phyloP scores from a whole-genome alignment of 2,797 vertebrate genomes.

The Danio aesculapii region DNA sequence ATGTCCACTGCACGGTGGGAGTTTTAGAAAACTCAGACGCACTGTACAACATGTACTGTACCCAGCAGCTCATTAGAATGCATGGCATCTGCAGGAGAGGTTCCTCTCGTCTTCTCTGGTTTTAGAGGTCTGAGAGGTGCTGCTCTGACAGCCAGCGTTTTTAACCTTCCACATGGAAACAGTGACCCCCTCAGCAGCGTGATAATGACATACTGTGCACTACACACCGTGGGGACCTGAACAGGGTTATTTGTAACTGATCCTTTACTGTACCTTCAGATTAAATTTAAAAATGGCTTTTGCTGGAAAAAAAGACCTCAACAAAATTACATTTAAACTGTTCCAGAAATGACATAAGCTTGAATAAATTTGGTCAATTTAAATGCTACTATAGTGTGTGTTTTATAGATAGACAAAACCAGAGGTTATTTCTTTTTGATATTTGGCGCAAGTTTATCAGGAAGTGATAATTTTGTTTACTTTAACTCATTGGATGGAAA shows the following conservation, averaged over 20 bases:
- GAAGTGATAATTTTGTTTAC: too few relatives aligned
- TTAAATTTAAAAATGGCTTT: neutral
- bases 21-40: neutral
- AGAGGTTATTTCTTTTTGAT: neutral
- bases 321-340: too few relatives aligned
- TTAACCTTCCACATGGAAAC: neutral
- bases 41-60: neutral
- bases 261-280: too few relatives aligned
- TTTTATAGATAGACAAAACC: neutral
- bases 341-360: too few relatives aligned
- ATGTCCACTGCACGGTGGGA: neutral
- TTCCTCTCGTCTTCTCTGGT: neutral
- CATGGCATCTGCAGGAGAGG: neutral
- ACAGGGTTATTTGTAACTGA: neutral
- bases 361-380: neutral
- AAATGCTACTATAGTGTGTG: neutral
- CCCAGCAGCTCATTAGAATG: neutral
- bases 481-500: too few relatives aligned
- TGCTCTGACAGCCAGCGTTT: neutral
- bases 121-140: neutral
- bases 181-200: neutral
- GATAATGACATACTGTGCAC: neutral
- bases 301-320: neutral
- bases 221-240: neutral
- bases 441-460: too few relatives aligned